phyloP scores from a whole-genome alignment of 2,113 vertebrate species.

The Zonotrichia leucophrys region DNA sequence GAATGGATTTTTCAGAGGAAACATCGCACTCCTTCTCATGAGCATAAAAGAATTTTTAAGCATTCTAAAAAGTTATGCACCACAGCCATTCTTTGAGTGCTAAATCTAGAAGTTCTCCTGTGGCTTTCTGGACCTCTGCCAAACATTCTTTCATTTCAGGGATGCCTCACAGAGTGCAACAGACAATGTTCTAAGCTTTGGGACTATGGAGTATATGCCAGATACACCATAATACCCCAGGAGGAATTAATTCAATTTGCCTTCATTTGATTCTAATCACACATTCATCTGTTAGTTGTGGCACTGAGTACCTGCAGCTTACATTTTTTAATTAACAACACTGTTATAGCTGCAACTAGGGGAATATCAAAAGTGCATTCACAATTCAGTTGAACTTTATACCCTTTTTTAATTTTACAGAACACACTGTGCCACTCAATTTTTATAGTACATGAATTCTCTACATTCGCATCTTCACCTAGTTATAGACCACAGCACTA shows the following conservation, averaged over 20 bases:
- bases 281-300: constrained; percentile 18
- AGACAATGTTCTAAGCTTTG: background rate
- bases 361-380: constrained; percentile 37
- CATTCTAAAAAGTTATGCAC: background rate
- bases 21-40: background rate
- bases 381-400: background rate
- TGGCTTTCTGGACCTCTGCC: background rate
- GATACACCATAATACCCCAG: background rate
- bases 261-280: constrained; percentile 49
- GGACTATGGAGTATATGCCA: background rate
- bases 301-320: constrained; percentile 30
- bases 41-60: background rate
- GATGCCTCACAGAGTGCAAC: background rate
- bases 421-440: background rate
- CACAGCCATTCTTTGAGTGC: background rate
- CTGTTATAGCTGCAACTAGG: background rate
- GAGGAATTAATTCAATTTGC: constrained; percentile 54
- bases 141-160: background rate
- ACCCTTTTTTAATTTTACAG: background rate
- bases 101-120: background rate
- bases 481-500: background rate
- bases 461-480: background rate
- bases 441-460: background rate
- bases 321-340: constrained; percentile 41
- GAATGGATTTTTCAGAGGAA: background rate